Evolutionary conservation across 2,888 invertebrate species (phyloP).

Genomic region (Ernsta delagoae): DNA sequence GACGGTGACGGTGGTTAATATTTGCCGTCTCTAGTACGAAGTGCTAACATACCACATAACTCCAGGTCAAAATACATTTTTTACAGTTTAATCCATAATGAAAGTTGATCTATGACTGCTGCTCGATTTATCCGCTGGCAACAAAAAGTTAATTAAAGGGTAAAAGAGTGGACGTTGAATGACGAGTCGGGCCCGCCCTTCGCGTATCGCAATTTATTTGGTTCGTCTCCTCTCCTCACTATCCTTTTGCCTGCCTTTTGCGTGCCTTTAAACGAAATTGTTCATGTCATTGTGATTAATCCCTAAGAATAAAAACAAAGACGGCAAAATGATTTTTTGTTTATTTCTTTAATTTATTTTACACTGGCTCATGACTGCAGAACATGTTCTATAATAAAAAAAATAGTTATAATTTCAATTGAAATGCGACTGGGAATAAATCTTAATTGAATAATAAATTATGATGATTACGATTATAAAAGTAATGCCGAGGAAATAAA

Average conservation of each 20-base stretch:
- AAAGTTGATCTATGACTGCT: conserved; percentile 39
- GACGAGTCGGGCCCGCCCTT: conserved; percentile 69
- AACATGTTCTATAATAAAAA: too few species aligned
- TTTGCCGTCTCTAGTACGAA: not conserved
- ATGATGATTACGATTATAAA: too few species aligned
- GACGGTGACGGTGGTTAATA: too few species aligned
- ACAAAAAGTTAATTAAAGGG: conserved; percentile 77
- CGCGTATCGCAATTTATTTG: conserved; percentile 73
- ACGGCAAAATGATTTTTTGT: not conserved
- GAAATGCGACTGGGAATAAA: too few species aligned
- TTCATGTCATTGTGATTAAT: conserved; percentile 38
- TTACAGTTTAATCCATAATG: conserved; percentile 40
- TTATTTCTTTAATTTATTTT: not conserved
- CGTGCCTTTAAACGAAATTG: conserved; percentile 37
- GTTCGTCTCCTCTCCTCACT: conserved; percentile 55
- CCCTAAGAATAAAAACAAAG: conserved; percentile 23
- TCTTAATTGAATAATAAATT: too few species aligned
- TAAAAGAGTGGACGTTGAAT: conserved; percentile 67
- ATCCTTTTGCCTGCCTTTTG: conserved; percentile 65
- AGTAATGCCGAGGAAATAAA: too few species aligned
- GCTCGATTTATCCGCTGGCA: conserved; percentile 40
- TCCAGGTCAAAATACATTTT: conserved; percentile 21
- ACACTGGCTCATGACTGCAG: not conserved
- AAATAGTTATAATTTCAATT: too few species aligned
- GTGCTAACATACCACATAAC: not conserved